Conservation (phyloP, 2,113 vertebrate genomes). For the Anoura caudifer region DNA sequence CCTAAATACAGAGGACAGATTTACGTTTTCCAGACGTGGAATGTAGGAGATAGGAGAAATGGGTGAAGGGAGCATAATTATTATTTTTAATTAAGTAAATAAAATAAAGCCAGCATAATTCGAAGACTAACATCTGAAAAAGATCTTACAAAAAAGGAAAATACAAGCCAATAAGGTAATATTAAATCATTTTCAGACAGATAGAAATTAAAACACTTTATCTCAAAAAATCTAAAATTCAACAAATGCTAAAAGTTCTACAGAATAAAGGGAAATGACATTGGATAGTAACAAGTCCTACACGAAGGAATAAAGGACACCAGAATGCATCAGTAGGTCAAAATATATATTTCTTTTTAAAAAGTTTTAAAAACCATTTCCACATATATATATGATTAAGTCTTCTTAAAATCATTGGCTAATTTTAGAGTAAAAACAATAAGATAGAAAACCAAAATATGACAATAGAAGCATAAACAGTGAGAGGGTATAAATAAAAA, state of each 20-base stretch:
- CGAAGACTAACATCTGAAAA: neutral
- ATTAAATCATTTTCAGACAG: neutral
- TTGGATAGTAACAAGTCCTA: neutral
- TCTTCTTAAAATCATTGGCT: neutral
- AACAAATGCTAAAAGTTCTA: neutral
- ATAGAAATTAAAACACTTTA: neutral
- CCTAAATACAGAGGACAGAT: too few relatives aligned
- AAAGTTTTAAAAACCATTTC: neutral
- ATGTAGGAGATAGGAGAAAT: too few relatives aligned
- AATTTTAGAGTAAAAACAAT: neutral
- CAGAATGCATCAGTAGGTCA: neutral
- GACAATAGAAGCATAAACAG: neutral
- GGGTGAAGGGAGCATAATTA: neutral
- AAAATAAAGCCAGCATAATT: neutral
- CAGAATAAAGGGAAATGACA: neutral
- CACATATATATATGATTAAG: neutral
- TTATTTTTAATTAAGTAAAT: neutral
- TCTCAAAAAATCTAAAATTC: neutral
- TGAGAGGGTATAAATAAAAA: neutral
- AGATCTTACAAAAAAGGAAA: neutral
- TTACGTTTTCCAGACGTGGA: too few relatives aligned
- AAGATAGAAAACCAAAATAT: neutral
- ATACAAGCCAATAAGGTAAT: neutral
- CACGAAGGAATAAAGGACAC: neutral
- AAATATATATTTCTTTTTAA: neutral